phyloP scores from a whole-genome alignment of 2,888 invertebrate genomes.

The Eurytoma californica region DNA sequence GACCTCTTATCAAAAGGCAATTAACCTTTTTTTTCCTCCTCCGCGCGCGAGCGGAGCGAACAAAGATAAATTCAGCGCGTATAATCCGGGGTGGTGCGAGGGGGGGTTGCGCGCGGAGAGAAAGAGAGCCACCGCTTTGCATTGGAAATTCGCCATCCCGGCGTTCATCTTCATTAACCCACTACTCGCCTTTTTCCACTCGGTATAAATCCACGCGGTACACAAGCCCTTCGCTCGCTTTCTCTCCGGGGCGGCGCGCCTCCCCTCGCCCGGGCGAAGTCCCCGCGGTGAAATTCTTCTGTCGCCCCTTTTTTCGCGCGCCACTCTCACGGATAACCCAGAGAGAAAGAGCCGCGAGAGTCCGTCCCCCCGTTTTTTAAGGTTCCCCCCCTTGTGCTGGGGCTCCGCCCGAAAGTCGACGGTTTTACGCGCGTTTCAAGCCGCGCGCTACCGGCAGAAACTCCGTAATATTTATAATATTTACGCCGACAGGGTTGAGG shows the following conservation, averaged over 20 bases:
- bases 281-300: conserved; percentile 52
- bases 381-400: conserved; percentile 16
- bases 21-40: conserved; percentile 33
- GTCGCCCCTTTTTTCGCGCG: conserved; percentile 36
- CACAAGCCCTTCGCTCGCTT: neutral
- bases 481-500: conserved; percentile 6
- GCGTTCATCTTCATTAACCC: conserved; percentile 55
- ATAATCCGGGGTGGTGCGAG: conserved; percentile 15
- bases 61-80: conserved; percentile 40
- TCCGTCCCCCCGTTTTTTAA: conserved; percentile 18
- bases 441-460: neutral
- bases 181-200: conserved; percentile 38
- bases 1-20: conserved; percentile 48
- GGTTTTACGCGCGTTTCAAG: neutral
- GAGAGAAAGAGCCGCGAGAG: neutral
- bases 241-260: conserved; percentile 9
- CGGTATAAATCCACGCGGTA: neutral
- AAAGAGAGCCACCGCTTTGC: conserved; percentile 18
- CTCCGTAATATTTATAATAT: conserved; percentile 23
- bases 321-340: conserved; percentile 25
- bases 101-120: no score
- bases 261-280: conserved; percentile 32
- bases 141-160: conserved; percentile 45
- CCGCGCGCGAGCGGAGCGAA: neutral
- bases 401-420: conserved; percentile 9